These are phyloP conservation scores for Graphium colonna DNA, from an alignment of 2,888 invertebrate genomes.

Conservation along the genomic window DNA sequence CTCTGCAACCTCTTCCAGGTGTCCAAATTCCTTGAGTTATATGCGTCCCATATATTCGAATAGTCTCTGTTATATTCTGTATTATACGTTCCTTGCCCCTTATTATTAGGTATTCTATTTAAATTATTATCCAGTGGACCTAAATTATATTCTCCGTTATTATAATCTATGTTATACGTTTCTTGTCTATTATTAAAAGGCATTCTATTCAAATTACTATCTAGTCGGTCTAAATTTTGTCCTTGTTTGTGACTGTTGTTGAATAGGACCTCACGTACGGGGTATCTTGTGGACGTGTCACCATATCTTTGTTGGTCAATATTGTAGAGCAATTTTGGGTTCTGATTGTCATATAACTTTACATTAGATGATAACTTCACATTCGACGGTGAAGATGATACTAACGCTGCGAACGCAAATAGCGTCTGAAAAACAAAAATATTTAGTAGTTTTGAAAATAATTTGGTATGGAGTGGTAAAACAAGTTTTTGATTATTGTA, in stretches of 20 bases:
- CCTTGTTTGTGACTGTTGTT: neutral
- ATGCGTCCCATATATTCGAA: neutral
- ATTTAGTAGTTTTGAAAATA: no score
- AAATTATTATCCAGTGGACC: no score
- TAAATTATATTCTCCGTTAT: no score
- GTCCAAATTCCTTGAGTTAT: neutral
- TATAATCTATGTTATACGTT: no score
- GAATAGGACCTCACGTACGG: neutral
- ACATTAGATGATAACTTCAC: no score
- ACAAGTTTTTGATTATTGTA: no score
- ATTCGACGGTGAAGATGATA: neutral
- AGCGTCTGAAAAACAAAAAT: neutral
- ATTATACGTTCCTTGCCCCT: no score
- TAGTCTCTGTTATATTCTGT: neutral
- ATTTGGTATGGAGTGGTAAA: no score
- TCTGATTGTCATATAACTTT: neutral
- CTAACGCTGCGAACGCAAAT: neutral
- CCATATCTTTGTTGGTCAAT: neutral
- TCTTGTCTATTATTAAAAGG: no score
- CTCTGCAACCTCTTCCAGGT: neutral
- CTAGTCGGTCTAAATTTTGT: neutral
- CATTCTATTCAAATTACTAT: no score
- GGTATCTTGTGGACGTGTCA: neutral
- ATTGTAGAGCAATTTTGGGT: neutral
- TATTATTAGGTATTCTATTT: no score